A percentile compares a stretch with the other conserved stretches of the same genome.
Conservation (phyloP, 1,140 invertebrate species). For the Trypoxylus dichotomus region DNA sequence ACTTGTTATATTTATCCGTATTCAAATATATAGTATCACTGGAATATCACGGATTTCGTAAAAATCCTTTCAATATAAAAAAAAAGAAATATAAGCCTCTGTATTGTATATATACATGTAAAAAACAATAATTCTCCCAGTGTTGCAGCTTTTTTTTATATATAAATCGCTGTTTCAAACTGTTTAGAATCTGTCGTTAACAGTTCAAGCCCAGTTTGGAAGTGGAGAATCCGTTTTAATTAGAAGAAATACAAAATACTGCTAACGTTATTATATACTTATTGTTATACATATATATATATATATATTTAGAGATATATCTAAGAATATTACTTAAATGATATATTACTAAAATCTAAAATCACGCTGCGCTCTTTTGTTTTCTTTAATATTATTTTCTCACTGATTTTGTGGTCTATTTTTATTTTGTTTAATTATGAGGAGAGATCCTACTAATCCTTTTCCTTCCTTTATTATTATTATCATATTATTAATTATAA, state of each 20-base stretch:
- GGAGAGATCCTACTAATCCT: too few species aligned
- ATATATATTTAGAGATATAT: background rate
- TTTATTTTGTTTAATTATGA: too few species aligned
- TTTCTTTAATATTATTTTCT: background rate
- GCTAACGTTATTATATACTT: too few species aligned
- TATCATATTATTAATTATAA: background rate
- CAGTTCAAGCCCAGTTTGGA: too few species aligned
- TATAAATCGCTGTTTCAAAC: background rate
- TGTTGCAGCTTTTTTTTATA: too few species aligned
- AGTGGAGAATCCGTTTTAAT: background rate
- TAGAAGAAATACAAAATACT: background rate
- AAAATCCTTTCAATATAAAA: slow-evolving; percentile 26
- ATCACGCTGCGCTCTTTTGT: slow-evolving; percentile 26
- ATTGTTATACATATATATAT: too few species aligned
- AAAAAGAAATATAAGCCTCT: background rate
- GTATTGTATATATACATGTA: background rate
- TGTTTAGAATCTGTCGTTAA: background rate
- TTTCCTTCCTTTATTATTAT: background rate
- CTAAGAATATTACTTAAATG: background rate
- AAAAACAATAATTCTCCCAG: background rate
- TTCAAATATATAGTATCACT: slow-evolving; percentile 27
- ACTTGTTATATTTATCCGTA: background rate
- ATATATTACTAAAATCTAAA: slow-evolving; percentile 10
- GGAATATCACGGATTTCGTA: slow-evolving; percentile 31
- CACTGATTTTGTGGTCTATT: background rate